Base-by-base conservation (phyloP, 2,113 vertebrate genomes). In the Bufo gargarizans region DNA sequence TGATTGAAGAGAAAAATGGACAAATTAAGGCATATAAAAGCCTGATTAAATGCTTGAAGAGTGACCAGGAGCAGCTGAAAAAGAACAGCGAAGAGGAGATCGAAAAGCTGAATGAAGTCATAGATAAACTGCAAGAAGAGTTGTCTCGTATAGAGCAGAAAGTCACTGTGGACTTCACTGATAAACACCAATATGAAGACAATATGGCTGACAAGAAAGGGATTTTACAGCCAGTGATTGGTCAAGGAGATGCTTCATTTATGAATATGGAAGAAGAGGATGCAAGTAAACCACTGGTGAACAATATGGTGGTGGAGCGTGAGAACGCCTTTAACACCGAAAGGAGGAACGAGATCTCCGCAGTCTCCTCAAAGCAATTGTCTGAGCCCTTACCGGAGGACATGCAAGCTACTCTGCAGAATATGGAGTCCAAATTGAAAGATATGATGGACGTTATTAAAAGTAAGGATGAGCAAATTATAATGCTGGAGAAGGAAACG, bases 41-140 rank as follows among this genome's bases (percentile, higher is more conserved):
- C 22, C 96, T 96, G 91, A 92, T 99, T 71, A 96, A 99, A 92
- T 97, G 92, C 91, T 93, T 98, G 90, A 94, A 92, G 81, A 96
- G 96, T 33, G 98, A 99, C 88, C 97, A 97, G 90, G 96, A 98
- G 78, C 91, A 92, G 58, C 16, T 97, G 78, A 99, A 96, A 91
- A 96, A 92, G 91, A 95, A 95, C 50, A 95, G 91, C 0, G 91
- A 97, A 85, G 97, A 98, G 65, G 98, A 99, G 92, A 86, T 97
- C 0, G 97, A 99, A 33, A 97, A 99, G 83, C 91, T 99, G 76
- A 96, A 97, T 91, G 96, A 96, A 50, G 97, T 99, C 22, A 99
- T 99, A 84, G 98, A 98, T 61, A 97, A 96, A 88, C 96, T 99
- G 82, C 98, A 99, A 89, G 96, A 97, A 90, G 97, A 99, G 82